Evolutionary conservation across 2,113 vertebrate genomes (phyloP), one percentile per base, ranked within the genome.

Genomic region (Spilogale gracilis): DNA sequence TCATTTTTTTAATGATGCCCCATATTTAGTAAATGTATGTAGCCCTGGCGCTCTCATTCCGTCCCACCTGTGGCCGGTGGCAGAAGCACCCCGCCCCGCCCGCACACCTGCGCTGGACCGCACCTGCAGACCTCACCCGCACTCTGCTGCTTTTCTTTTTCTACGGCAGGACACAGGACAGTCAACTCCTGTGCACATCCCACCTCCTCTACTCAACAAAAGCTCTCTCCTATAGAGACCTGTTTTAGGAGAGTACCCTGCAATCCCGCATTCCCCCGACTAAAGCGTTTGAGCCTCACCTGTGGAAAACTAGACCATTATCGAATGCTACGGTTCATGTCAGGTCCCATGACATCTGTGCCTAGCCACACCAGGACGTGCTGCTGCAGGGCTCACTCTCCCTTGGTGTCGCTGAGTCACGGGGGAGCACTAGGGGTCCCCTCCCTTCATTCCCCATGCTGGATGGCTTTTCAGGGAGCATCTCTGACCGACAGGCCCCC

Each of bases 21-120:
- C 16, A n/a, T 23, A 65, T 3, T 94, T 65, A 45, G 30, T 30
- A 5, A 14, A n/a, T 8, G 6, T 38, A 9, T 9, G 6, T 86
- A 10, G 4, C 13, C 73, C 0, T 1, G 25, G 60, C 1, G n/a
- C 13, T 21, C 43, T 71, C 63, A 3, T 14, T 65, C 17, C n/a
- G 5, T 9, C 13, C 5, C 9, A 48, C 7, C n/a, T 52, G 3
- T 0, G 1, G 25, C 48, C 3, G 8, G 30, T 61, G 43, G 74
- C 48, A 5, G 38, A 45, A 60, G 25, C 9, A 13, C 11, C 27
- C 27, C 25, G 6, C 25, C 17, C 30, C 21, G 69, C 6, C 17
- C 71, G 38, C 4, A 0, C 67, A 11, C 67, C 10, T 14, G 43
- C 4, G 1, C 2, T 6, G 5, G 1, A 5, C 20, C 45, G n/a